Percentiles rank a stretch among this genome's conserved stretches.
phyloP scores from a whole-genome alignment of 2,888 invertebrate species.

The Loripinus fragilis region DNA sequence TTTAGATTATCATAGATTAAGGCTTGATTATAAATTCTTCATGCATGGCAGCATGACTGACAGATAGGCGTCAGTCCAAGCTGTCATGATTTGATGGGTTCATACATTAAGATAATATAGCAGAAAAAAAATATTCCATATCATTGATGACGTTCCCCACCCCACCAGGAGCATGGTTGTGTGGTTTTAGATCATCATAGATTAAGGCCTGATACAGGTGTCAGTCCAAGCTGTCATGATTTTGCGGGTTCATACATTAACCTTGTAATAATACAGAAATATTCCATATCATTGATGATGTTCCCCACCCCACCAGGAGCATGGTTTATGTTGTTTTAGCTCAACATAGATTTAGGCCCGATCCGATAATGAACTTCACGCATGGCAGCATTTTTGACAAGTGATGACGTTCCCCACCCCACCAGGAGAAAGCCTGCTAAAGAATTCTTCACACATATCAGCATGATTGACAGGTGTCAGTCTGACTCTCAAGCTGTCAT shows the following conservation, averaged over 20 bases:
- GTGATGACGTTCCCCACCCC: slow-evolving; percentile 59
- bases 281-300: slow-evolving; percentile 55
- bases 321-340: slow-evolving; percentile 55
- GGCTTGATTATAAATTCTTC: slow-evolving; percentile 47
- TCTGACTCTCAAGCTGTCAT: neutral
- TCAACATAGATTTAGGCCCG: slow-evolving; percentile 57
- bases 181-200: slow-evolving; percentile 64
- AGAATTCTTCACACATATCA: slow-evolving; percentile 57
- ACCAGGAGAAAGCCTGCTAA: slow-evolving; percentile 31
- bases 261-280: too few species aligned
- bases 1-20: slow-evolving; percentile 64
- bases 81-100: neutral
- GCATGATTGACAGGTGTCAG: slow-evolving; percentile 10
- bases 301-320: slow-evolving; percentile 53
- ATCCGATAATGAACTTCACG: slow-evolving; percentile 52
- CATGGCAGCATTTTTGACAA: slow-evolving; percentile 31
- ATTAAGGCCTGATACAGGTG: slow-evolving; percentile 38
- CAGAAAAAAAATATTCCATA: too few species aligned
- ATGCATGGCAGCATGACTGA: slow-evolving; percentile 38
- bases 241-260: slow-evolving; percentile 49
- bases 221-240: slow-evolving; percentile 12
- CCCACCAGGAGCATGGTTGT: slow-evolving; percentile 35
- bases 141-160: slow-evolving; percentile 60
- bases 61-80: neutral
- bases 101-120: neutral